A percentile compares a stretch with the other conserved stretches of the same genome.
Conservation (phyloP, 1,140 invertebrate genomes). For the Leguminivora glycinivorella region DNA sequence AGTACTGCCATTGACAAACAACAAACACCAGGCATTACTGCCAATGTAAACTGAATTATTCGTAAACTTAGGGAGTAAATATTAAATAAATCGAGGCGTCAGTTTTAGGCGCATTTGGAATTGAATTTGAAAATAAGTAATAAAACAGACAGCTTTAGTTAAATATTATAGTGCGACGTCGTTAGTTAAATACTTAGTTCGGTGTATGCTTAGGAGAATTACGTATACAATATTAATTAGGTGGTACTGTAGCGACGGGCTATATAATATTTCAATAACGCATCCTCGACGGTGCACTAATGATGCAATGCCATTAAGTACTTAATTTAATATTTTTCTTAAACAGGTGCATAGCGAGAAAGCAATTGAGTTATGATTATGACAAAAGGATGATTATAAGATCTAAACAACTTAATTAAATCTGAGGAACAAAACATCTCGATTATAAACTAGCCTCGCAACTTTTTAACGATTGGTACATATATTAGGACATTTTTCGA, state of each 20-base stretch:
- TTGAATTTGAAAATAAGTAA: constrained; percentile 26
- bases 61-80: background rate
- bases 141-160: constrained; percentile 20
- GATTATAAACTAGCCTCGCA: no score
- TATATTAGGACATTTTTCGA: no score
- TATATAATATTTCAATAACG: background rate
- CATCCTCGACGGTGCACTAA: no score
- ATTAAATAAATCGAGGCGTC: constrained; percentile 3
- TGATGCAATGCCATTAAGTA: no score
- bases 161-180: background rate
- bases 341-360: no score
- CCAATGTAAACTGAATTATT: constrained; percentile 2
- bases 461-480: no score
- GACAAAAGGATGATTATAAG: no score
- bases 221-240: background rate
- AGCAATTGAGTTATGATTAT: no score
- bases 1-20: constrained; percentile 7
- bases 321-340: no score
- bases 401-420: no score
- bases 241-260: background rate
- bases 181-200: background rate
- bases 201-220: background rate
- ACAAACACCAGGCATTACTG: constrained; percentile 5
- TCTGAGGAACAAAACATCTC: no score
- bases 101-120: constrained; percentile 10